Base-by-base conservation (phyloP, 2,888 invertebrate genomes). In the Stenurella melanura region DNA sequence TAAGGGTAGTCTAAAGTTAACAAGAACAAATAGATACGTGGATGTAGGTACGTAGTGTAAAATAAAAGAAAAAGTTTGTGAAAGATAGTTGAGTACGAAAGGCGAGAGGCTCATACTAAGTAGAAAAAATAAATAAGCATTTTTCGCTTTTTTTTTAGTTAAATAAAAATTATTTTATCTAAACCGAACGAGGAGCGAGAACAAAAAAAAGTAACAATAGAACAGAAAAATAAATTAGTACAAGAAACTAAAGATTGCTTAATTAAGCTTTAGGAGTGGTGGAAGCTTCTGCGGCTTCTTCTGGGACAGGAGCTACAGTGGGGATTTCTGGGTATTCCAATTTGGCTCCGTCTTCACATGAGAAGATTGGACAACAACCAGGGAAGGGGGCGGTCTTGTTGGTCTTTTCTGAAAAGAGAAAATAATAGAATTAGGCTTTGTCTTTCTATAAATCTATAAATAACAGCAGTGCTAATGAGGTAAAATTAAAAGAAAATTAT, bases 371-470 rank as follows among this genome's bases (percentile, higher is more conserved):
- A 88, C 97, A 97, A 89, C 97, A 97, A 38, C 91, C 93, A 9
- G 97, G 97, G 93, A 96, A 97, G 0, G 94, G 90, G 1, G 96
- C 96, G 10, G 96, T 96, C 90, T 96, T 96, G 92, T 96, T 96
- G 87, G 96, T 96, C 89, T 95, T 96, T 7, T 96, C 96, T 90
- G 92, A 69, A 89, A 91, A 81, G 75, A 76, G 82, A 78, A 56
- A 57, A n/a, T 11, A 34, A 58, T 58, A 58, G 34, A 54, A 72
- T 58, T 61, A 42, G 42, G 4, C 21, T 26, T 26, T n/a, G n/a
- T n/a, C n/a, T n/a, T n/a, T n/a, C n/a, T n/a, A n/a, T n/a, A n/a
- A n/a, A n/a, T n/a, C n/a, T n/a, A n/a, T n/a, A n/a, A n/a, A n/a
- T n/a, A n/a, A n/a, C n/a, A n/a, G n/a, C n/a, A n/a, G n/a, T n/a